Percentiles rank a stretch among this genome's conserved stretches.
phyloP scores from a whole-genome alignment of 2,113 vertebrate genomes.

The Camarhynchus parvulus region DNA sequence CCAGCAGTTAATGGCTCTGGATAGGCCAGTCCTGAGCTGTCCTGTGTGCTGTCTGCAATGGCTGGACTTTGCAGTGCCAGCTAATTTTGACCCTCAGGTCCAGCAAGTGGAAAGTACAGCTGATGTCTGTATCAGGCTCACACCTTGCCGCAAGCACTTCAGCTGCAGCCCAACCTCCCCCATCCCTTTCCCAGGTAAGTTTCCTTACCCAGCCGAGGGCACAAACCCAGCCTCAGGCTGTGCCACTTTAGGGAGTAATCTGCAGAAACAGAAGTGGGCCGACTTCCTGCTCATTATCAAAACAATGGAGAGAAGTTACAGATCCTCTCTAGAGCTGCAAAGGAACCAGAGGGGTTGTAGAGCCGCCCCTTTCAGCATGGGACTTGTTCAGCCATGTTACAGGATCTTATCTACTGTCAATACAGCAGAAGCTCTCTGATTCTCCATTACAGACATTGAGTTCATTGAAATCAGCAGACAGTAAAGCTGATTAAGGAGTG shows the following conservation, averaged over 20 bases:
- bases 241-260: not conserved
- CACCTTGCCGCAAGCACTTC: not conserved
- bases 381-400: not conserved
- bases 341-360: not conserved
- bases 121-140: not conserved
- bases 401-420: not conserved
- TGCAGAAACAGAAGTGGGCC: not conserved
- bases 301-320: not conserved
- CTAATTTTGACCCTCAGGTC: not conserved
- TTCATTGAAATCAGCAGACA: not conserved
- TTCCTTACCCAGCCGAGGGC: not conserved
- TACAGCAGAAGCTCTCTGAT: not conserved
- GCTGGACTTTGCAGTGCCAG: not conserved
- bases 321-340: not conserved
- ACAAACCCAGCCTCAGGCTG: not conserved
- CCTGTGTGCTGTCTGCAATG: not conserved
- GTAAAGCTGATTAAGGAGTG: not conserved
- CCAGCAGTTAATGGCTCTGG: not conserved
- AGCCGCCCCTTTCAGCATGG: not conserved
- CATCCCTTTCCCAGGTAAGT: rapidly evolving
- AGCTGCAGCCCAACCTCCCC: not conserved
- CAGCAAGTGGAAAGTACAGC: not conserved
- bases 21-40: not conserved
- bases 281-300: not conserved
- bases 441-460: not conserved